Evolutionary conservation across 1,140 invertebrate genomes (phyloP).

Genomic region (Nixonia krombeini): DNA sequence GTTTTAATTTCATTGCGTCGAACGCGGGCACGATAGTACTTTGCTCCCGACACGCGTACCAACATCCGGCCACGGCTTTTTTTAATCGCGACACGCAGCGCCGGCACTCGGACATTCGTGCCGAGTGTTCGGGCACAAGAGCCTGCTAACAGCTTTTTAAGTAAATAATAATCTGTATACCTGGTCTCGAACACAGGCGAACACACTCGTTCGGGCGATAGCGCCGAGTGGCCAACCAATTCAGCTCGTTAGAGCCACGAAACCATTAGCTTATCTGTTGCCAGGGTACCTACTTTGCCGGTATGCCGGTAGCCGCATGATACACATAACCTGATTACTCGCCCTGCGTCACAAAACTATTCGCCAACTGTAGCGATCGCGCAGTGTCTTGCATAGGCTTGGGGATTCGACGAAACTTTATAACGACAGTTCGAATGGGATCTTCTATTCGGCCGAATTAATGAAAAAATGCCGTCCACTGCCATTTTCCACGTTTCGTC

Average conservation of each 20-base stretch:
- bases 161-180: constrained; percentile 52
- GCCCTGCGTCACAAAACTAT: constrained; percentile 46
- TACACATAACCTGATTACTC: constrained; percentile 50
- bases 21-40: constrained; percentile 8
- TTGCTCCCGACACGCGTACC: constrained; percentile 19
- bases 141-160: constrained; percentile 39
- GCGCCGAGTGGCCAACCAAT: constrained; percentile 47
- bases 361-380: constrained; percentile 44
- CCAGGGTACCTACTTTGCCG: constrained; percentile 46
- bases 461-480: too few relatives aligned
- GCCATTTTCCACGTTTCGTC: too few relatives aligned
- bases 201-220: constrained; percentile 40
- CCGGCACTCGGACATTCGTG: constrained; percentile 38
- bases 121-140: constrained; percentile 28
- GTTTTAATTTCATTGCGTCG: not conserved
- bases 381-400: constrained; percentile 37
- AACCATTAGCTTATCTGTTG: constrained; percentile 65
- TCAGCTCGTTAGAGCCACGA: constrained; percentile 64
- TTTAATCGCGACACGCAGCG: constrained; percentile 45
- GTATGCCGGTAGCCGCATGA: constrained; percentile 49
- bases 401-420: constrained; percentile 25
- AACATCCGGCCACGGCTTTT: constrained; percentile 35
- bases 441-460: too few relatives aligned
- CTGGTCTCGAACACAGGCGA: constrained; percentile 43
- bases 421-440: not conserved